Evolutionary conservation across 2,113 vertebrate species (phyloP).

Genomic region (Boulengerochromis microlepis): DNA sequence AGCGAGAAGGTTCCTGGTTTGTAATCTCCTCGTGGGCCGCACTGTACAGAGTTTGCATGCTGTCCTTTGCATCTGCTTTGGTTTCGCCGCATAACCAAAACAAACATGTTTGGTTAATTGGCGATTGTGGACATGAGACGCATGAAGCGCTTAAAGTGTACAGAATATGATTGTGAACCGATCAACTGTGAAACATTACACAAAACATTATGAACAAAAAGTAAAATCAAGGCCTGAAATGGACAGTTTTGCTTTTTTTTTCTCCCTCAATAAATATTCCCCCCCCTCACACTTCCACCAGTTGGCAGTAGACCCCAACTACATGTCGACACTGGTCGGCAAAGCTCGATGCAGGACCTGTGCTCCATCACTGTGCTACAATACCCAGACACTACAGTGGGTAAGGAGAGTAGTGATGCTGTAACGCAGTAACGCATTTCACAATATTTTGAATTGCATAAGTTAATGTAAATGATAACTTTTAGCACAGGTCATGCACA

Average conservation of each 20-base stretch:
- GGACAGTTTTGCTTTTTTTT: background rate
- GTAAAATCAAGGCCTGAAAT: background rate
- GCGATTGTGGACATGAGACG: background rate
- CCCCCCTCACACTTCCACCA: background rate
- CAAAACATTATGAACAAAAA: background rate
- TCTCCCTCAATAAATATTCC: too few species aligned
- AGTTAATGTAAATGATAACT: too few species aligned
- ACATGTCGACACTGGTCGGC: background rate
- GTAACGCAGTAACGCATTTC: background rate
- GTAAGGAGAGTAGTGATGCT: background rate
- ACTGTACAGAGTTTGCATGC: background rate
- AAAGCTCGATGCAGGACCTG: background rate
- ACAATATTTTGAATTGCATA: background rate
- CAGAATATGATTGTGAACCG: background rate
- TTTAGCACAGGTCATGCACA: background rate
- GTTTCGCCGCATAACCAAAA: background rate
- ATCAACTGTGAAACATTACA: background rate
- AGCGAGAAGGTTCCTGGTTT: fast-evolving
- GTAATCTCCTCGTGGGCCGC: background rate
- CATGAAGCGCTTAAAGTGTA: background rate
- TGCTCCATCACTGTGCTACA: background rate
- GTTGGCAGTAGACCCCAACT: background rate
- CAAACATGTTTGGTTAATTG: background rate
- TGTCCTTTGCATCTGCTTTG: background rate
- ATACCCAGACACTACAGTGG: background rate